These are phyloP conservation scores for Brachyopa scutellaris DNA, from an alignment of 2,888 invertebrate genomes.

Conservation along the genomic window DNA sequence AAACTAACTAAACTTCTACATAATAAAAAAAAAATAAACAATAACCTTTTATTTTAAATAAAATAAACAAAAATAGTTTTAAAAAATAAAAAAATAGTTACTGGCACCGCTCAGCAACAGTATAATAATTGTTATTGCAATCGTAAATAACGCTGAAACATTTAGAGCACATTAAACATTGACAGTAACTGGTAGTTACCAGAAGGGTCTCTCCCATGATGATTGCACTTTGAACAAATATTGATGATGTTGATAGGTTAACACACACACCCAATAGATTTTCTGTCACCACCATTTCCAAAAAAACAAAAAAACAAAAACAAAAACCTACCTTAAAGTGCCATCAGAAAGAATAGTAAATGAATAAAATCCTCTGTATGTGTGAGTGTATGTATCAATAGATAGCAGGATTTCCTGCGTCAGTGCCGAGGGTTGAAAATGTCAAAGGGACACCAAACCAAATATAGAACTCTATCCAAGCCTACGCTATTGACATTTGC, in stretches of 20 bases:
- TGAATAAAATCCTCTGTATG: slow-evolving; percentile 5
- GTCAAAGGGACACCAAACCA: slow-evolving; percentile 29
- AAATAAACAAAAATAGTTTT: slow-evolving; percentile 28
- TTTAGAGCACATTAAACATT: slow-evolving; percentile 67
- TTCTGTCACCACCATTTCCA: slow-evolving; percentile 33
- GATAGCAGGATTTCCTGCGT: slow-evolving; percentile 70
- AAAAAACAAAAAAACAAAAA: neutral
- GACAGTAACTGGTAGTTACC: slow-evolving; percentile 70
- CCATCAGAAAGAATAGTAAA: slow-evolving; percentile 47
- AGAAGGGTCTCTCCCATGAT: slow-evolving; percentile 70
- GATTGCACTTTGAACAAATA: slow-evolving; percentile 71
- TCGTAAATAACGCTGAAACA: slow-evolving; percentile 60
- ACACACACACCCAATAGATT: slow-evolving; percentile 69
- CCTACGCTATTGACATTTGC: slow-evolving; percentile 40
- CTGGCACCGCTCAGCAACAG: too few relatives aligned
- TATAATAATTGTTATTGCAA: slow-evolving; percentile 63
- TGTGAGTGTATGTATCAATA: slow-evolving; percentile 49
- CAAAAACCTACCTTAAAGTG: slow-evolving; percentile 48
- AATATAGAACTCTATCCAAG: slow-evolving; percentile 59
- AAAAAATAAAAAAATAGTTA: neutral
- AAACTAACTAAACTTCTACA: too few relatives aligned
- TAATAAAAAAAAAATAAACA: neutral
- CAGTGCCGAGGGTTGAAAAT: slow-evolving; percentile 59
- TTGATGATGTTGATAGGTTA: slow-evolving; percentile 72
- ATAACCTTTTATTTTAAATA: neutral